Evolutionary conservation across 2,888 invertebrate genomes (phyloP).

Genomic region (Rugalucina vietnamica): DNA sequence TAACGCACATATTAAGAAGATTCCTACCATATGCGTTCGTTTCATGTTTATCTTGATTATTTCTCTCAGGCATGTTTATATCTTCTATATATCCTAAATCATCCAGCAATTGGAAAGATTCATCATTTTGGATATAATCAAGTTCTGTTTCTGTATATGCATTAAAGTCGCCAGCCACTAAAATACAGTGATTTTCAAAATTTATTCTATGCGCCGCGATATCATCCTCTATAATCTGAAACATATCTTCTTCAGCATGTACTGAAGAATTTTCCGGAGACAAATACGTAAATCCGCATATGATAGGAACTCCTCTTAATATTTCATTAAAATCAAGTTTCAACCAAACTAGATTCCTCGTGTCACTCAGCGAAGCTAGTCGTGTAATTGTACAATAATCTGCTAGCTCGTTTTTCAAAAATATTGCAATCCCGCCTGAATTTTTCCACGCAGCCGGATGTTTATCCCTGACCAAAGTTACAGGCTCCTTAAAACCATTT

Average conservation of each 20-base stretch:
- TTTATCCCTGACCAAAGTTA: no score
- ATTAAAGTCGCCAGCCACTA: neutral
- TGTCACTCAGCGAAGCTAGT: no score
- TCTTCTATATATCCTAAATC: neutral
- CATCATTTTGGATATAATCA: neutral
- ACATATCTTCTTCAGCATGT: slow-evolving; percentile 9
- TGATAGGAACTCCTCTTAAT: no score
- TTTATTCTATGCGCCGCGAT: neutral
- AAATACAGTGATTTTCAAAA: neutral
- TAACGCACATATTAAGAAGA: neutral
- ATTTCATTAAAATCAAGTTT: no score
- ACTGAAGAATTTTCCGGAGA: no score
- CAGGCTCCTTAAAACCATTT: no score
- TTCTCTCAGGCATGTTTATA: neutral
- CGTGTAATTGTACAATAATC: no score
- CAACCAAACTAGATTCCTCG: no score
- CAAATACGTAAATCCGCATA: no score
- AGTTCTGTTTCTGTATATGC: neutral
- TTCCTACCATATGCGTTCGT: neutral
- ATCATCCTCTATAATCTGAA: neutral
- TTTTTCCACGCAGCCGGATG: no score
- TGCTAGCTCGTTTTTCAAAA: no score
- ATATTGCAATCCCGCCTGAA: no score
- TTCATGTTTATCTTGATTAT: slow-evolving; percentile 4
- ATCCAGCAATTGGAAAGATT: neutral